Evolutionary conservation across 2,113 vertebrate genomes (phyloP), one percentile per base, ranked within the genome.

Genomic region (Oenanthe melanoleuca): DNA sequence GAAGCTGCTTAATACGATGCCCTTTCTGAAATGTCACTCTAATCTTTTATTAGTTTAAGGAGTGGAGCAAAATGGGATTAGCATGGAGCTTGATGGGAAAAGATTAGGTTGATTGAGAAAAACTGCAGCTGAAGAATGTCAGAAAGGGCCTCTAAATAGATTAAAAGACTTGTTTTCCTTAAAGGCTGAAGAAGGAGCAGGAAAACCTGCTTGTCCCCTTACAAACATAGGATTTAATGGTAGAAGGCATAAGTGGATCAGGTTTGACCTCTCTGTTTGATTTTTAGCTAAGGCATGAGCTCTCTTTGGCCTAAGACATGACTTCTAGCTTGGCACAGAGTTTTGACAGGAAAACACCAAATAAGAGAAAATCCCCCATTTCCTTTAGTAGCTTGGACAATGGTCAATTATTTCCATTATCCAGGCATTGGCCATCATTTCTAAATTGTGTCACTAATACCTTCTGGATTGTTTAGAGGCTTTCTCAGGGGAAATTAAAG

Each of bases 11-110:
- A 98, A 98, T 98, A 96, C 75, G 74, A 88, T 99, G 98, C 98
- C 98, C 98, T 99, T 99, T 99, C 92, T 96, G 94, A 99, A 99
- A 98, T 99, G 98, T 98, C 98, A 98, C 91, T 92, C 97, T 98
- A 98, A 98, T 99, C 98, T 98, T 98, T 98, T 98, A 98, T 99
- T 98, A 97, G 98, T 98, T 98, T 98, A 98, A 98, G 97, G 97
- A 97, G 94, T 88, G 97, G 88, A 97, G 96, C 91, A 86, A 96
- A 96, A 97, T 95, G 88, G 89, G 80, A 96, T 97, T 97, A 97
- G 97, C 97, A 96, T 97, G 97, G 97, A 94, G 67, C 89, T 95
- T 57, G 65, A 97, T 91, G 96, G 93, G 85, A 85, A 86, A 96
- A 94, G 77, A 97, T 93, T 95, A 95, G 75, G 89, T 90, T 91